Evolutionary conservation across 2,113 vertebrate species (phyloP), one percentile per base, ranked within the genome.

Genomic region (Morone saxatilis): DNA sequence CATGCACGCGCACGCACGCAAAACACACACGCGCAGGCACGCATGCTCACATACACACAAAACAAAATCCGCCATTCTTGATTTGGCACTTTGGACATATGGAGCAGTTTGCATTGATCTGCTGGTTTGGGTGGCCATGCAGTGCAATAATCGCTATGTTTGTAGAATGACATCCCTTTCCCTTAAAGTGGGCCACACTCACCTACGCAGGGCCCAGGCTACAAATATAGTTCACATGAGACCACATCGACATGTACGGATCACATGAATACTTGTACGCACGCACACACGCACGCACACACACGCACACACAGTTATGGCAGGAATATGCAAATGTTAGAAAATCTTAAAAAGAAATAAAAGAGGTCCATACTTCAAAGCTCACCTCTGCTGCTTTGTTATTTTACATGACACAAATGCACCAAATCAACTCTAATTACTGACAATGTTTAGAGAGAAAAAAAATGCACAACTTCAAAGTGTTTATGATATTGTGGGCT

Each of bases 41-140:
- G 14, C 78, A 79, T 22, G 67, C 84, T 70, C 59, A 70, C 80
- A 80, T 25, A 80, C 72, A 69, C 36, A 79, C 72, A 65, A 80
- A 83, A 78, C 85, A 81, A 74, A 71, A 91, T 86, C 90, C 79
- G 91, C 91, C 91, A 84, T 71, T 84, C 61, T 57, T 88, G 88
- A 87, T 95, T 95, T 96, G 96, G 96, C 95, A 96, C 95, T 95
- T 94, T 92, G 91, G 94, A 95, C 92, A 91, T 87, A 83, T 87
- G 88, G 90, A 94, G 90, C 85, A 85, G 89, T 92, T 95, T 94
- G 94, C 94, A 95, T 94, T 94, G 93, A 93, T 95, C 93, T 95
- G 95, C 94, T 95, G 93, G 94, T 95, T 93, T 78, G 86, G 89
- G 88, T 91, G 88, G 88, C 91, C 92, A 93, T 94, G 93, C 93